These are phyloP conservation scores for Tupaia chinensis DNA, from an alignment of 2,113 vertebrate species.

Conservation along the genomic window DNA sequence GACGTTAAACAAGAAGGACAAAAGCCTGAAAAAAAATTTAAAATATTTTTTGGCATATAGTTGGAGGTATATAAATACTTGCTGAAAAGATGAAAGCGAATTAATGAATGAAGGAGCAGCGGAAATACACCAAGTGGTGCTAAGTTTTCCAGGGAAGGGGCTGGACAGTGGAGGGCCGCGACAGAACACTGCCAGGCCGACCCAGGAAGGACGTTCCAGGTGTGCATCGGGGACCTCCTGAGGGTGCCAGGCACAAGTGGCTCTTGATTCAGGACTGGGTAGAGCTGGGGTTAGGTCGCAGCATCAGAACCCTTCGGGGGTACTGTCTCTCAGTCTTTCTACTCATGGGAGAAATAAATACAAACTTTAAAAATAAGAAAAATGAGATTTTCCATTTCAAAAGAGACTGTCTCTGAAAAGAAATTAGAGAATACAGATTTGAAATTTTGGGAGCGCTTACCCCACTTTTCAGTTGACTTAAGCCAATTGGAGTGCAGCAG, in stretches of 20 bases:
- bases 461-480: slow-evolving; percentile 43
- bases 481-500: background rate
- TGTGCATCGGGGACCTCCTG: no score
- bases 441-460: background rate
- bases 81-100: background rate
- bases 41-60: background rate
- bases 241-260: no score
- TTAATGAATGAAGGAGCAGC: background rate
- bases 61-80: background rate
- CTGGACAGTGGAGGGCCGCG: no score
- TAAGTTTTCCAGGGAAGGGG: background rate
- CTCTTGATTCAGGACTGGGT: no score
- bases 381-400: no score
- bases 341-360: no score
- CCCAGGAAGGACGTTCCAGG: no score
- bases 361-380: no score
- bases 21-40: background rate
- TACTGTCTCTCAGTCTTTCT: no score
- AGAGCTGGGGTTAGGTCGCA: no score
- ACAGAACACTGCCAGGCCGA: no score
- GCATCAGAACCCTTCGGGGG: no score
- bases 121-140: background rate
- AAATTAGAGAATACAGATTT: slow-evolving; percentile 34
- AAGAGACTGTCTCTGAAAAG: background rate
- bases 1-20: background rate